Conservation (phyloP, 2,797 vertebrate species). For the Australoheros facetus region DNA sequence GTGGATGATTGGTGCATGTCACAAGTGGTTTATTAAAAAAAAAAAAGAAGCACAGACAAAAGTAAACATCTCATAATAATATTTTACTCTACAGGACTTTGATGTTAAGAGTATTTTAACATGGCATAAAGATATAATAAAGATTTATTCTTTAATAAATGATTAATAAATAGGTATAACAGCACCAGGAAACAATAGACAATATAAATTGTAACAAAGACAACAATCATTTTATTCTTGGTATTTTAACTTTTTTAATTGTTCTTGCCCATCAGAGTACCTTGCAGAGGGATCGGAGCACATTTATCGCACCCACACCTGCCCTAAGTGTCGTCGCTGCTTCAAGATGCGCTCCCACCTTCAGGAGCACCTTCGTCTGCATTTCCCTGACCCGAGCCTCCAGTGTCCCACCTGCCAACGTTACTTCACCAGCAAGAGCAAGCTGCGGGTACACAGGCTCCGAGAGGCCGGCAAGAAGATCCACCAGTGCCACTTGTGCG, state of each 20-base stretch:
- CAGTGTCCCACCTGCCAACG: conserved; percentile 94
- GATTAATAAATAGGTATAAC: neutral
- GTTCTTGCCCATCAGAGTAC: conserved; percentile 69
- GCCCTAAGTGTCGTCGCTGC: conserved; percentile 93
- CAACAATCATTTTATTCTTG: neutral
- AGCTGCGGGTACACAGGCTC: conserved; percentile 91
- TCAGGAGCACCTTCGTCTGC: conserved; percentile 91
- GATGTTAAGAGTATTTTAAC: neutral
- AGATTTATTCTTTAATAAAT: neutral
- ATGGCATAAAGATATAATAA: neutral
- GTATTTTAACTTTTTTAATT: neutral
- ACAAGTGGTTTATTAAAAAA: neutral
- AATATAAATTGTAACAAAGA: neutral
- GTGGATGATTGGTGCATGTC: neutral
- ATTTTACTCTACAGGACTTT: neutral
- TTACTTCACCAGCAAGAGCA: conserved; percentile 96
- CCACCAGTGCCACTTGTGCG: conserved; percentile 90
- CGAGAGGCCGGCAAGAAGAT: conserved; percentile 89
- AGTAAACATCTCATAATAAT: neutral
- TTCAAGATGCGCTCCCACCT: conserved; percentile 96
- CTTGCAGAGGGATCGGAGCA: conserved; percentile 81
- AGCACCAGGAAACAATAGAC: neutral
- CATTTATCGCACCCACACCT: conserved; percentile 93
- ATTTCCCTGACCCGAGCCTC: conserved; percentile 92
- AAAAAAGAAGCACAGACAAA: accelerated